These are phyloP conservation scores for Engraulis encrasicolus DNA, from an alignment of 2,113 vertebrate species.

Conservation along the genomic window DNA sequence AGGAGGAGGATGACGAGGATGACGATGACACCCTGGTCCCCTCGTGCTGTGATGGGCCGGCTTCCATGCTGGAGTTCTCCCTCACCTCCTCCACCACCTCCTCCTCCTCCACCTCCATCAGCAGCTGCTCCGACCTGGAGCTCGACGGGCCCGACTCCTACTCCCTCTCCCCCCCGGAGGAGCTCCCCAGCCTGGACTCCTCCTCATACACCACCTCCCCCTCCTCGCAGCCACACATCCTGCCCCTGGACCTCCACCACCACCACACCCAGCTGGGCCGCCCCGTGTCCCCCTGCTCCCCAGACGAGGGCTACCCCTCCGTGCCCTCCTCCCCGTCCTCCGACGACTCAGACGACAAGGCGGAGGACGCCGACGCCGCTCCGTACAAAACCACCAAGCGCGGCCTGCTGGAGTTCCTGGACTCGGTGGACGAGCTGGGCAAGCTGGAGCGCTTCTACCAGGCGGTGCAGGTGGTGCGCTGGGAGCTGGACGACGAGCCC, in stretches of 20 bases:
- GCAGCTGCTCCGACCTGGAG: constrained; percentile 93
- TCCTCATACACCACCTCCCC: constrained; percentile 63
- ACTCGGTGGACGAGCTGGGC: constrained; percentile 76
- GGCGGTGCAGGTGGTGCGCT: constrained; percentile 74
- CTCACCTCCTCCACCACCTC: constrained; percentile 77
- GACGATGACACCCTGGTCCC: constrained; percentile 84
- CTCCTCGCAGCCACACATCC: constrained; percentile 51
- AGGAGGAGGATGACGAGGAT: constrained; percentile 67
- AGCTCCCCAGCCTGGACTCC: constrained; percentile 55
- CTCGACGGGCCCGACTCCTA: constrained; percentile 84
- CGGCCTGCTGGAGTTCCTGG: constrained; percentile 75
- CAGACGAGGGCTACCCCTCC: constrained; percentile 80
- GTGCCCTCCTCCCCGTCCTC: constrained; percentile 72
- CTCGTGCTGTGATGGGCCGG: constrained; percentile 76
- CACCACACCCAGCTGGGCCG: constrained; percentile 52
- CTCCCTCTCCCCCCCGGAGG: constrained; percentile 70
- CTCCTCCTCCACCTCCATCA: constrained; percentile 90
- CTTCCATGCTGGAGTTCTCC: constrained; percentile 77
- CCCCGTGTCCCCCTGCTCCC: constrained; percentile 61
- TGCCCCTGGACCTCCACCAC: constrained; percentile 55
- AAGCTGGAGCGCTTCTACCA: constrained; percentile 80
- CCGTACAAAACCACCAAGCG: constrained; percentile 67
- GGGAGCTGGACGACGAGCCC: constrained; percentile 75
- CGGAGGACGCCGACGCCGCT: constrained; percentile 41
- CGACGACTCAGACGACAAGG: constrained; percentile 70